Percentiles rank a stretch among this genome's conserved stretches.
phyloP scores from a whole-genome alignment of 2,888 invertebrate genomes.

The Apodemia zela region DNA sequence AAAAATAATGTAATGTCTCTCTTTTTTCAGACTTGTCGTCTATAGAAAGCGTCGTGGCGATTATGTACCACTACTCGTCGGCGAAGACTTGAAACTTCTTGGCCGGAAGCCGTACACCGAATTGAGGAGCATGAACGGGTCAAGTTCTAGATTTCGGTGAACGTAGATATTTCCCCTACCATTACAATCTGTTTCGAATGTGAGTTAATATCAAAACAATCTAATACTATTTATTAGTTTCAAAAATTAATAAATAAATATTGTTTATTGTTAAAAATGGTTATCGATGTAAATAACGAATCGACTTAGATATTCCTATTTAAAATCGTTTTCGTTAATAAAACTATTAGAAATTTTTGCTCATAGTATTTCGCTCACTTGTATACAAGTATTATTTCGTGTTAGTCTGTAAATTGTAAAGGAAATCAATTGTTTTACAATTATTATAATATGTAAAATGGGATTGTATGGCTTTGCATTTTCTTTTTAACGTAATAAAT shows the following conservation, averaged over 20 bases:
- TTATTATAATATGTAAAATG: no score
- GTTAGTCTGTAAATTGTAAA: not conserved
- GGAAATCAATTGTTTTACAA: not conserved
- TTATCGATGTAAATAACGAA: slow-evolving; percentile 24
- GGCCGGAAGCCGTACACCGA: slow-evolving; percentile 63
- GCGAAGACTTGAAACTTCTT: slow-evolving; percentile 59
- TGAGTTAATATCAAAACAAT: not conserved
- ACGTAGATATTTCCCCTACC: slow-evolving; percentile 27
- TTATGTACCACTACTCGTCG: slow-evolving; percentile 40
- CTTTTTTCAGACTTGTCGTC: slow-evolving; percentile 63
- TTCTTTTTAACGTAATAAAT: no score
- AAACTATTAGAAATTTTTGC: not conserved
- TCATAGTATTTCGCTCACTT: not conserved
- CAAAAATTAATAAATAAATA: not conserved
- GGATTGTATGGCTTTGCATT: no score
- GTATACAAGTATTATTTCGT: not conserved
- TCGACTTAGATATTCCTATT: not conserved
- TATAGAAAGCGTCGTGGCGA: slow-evolving; percentile 61
- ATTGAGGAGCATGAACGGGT: slow-evolving; percentile 61
- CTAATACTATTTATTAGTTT: not conserved
- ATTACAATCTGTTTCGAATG: not conserved
- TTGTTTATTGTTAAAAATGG: slow-evolving; percentile 16
- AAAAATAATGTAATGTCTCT: slow-evolving; percentile 9
- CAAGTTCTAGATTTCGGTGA: slow-evolving; percentile 55
- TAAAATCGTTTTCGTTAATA: not conserved